Evolutionary conservation across 2,888 invertebrate genomes (phyloP).

Genomic region (Rhagonycha lutea): DNA sequence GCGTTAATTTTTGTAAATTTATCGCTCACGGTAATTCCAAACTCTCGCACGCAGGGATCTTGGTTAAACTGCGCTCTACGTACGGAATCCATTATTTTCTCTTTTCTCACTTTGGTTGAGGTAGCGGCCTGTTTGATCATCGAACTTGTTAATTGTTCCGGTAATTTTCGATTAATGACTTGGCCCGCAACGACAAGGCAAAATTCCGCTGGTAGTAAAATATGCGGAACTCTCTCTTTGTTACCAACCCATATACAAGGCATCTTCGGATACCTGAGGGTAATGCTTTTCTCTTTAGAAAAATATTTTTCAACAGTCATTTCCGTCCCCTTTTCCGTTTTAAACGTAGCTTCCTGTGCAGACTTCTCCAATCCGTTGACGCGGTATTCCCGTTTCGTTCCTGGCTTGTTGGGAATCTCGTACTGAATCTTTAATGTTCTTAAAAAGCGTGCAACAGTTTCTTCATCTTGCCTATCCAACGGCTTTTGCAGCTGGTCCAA

Average conservation of each 20-base stretch:
- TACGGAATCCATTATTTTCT: conserved; percentile 75
- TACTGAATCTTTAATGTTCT: conserved; percentile 53
- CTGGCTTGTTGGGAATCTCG: conserved; percentile 53
- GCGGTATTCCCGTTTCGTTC: conserved; percentile 53
- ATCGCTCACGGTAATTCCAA: conserved; percentile 77
- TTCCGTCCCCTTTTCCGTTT: conserved; percentile 35
- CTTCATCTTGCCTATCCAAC: conserved; percentile 20
- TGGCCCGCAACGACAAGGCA: conserved; percentile 81
- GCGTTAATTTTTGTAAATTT: conserved; percentile 79
- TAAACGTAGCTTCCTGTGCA: conserved; percentile 52
- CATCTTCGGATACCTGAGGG: conserved; percentile 63
- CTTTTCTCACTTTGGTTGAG: conserved; percentile 73
- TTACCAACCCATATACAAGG: conserved; percentile 80
- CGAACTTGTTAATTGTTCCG: conserved; percentile 77
- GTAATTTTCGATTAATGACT: conserved; percentile 75
- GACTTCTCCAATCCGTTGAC: conserved; percentile 54
- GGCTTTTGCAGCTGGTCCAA: conserved; percentile 29
- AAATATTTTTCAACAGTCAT: conserved; percentile 59
- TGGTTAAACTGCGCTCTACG: conserved; percentile 48
- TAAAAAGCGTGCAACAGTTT: conserved; percentile 7
- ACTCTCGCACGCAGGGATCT: conserved; percentile 69
- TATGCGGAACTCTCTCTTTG: conserved; percentile 58
- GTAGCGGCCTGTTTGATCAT: conserved; percentile 91
- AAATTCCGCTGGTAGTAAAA: conserved; percentile 83
- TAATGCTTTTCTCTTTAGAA: conserved; percentile 6